A percentile compares a stretch with the other conserved stretches of the same genome.
phyloP scores from a whole-genome alignment of 1,140 invertebrate species.

The Olivierus martensii region DNA sequence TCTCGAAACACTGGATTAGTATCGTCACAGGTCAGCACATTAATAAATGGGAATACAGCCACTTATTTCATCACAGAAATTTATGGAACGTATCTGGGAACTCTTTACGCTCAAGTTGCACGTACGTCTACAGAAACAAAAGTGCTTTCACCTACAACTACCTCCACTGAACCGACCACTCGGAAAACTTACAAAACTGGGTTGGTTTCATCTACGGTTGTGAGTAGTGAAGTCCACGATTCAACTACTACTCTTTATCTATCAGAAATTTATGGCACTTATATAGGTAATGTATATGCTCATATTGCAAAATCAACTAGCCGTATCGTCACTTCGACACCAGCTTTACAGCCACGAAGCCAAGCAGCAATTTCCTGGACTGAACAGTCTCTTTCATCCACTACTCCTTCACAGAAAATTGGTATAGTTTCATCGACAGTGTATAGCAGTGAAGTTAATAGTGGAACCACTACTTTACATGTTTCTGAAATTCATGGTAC shows the following conservation, averaged over 20 bases:
- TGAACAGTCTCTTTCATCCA: background rate
- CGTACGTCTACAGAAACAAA: slow-evolving; percentile 16
- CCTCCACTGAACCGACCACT: background rate
- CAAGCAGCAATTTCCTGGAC: background rate
- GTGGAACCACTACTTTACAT: slow-evolving; percentile 83
- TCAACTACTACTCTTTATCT: slow-evolving; percentile 27
- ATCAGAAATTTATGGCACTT: slow-evolving; percentile 30
- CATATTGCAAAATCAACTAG: slow-evolving; percentile 34
- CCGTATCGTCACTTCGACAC: slow-evolving; percentile 7
- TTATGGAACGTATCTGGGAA: slow-evolving; percentile 31
- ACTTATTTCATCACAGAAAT: slow-evolving; percentile 29
- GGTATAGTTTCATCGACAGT: slow-evolving; percentile 30
- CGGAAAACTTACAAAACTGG: slow-evolving; percentile 23
- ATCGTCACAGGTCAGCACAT: slow-evolving; percentile 27
- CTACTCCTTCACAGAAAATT: slow-evolving; percentile 17
- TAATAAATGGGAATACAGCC: slow-evolving; percentile 25
- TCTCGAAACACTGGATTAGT: slow-evolving; percentile 29
- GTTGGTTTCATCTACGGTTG: slow-evolving; percentile 26
- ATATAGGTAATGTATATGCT: slow-evolving; percentile 32
- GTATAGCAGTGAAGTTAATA: slow-evolving; percentile 78
- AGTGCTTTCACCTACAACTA: slow-evolving; percentile 1
- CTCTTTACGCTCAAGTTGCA: slow-evolving; percentile 37
- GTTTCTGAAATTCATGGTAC: slow-evolving; percentile 76
- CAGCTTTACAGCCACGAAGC: background rate
- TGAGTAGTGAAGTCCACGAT: slow-evolving; percentile 24